Conservation (phyloP, 2,113 vertebrate genomes). For the Pelobates fuscus region DNA sequence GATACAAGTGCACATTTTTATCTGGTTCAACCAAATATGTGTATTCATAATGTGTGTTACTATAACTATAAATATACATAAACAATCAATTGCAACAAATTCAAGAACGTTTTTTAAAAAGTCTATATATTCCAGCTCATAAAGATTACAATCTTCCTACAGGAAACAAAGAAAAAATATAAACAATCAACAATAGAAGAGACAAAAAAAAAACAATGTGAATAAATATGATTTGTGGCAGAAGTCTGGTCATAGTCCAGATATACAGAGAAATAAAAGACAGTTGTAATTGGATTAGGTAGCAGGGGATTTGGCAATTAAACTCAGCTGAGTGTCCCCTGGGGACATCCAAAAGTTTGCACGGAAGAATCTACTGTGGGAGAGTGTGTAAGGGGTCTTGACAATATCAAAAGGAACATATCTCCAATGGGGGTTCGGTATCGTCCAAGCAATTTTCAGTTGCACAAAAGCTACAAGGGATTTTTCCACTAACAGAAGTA, state of each 20-base stretch:
- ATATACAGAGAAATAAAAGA: neutral
- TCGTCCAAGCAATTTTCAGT: neutral
- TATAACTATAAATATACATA: too few relatives aligned
- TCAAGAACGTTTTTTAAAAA: too few relatives aligned
- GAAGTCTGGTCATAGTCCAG: neutral
- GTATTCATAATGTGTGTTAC: too few relatives aligned
- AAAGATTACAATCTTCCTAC: too few relatives aligned
- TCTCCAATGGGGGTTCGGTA: neutral
- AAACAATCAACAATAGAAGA: too few relatives aligned
- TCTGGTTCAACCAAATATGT: too few relatives aligned
- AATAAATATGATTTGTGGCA: neutral
- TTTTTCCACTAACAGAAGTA: conserved; percentile 6
- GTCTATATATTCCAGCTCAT: too few relatives aligned
- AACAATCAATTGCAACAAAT: too few relatives aligned
- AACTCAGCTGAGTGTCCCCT: neutral
- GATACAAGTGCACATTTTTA: too few relatives aligned
- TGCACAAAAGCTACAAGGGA: conserved; percentile 15
- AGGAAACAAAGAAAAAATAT: too few relatives aligned
- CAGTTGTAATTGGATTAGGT: neutral
- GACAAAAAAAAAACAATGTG: too few relatives aligned
- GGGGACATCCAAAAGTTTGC: neutral
- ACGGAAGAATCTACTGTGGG: neutral
- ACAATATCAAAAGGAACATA: neutral
- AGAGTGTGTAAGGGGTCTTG: neutral
- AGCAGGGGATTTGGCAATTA: neutral